Conservation (phyloP, 2,113 vertebrate species). For the Pelecanus crispus region DNA sequence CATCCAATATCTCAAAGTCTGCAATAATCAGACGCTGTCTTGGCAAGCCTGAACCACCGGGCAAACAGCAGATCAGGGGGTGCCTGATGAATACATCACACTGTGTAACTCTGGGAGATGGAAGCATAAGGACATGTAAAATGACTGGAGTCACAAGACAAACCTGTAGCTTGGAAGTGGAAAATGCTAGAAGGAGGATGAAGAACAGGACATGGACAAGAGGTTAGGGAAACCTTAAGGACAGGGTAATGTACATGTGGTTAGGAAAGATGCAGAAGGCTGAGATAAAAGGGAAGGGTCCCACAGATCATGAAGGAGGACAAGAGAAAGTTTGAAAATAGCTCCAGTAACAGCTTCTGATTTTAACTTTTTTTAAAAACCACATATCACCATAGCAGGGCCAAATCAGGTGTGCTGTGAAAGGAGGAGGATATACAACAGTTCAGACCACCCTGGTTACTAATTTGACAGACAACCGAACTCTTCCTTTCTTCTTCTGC, state of each 20-base stretch:
- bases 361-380: background rate
- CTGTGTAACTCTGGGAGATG: rapidly evolving
- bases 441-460: background rate
- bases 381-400: background rate
- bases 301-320: background rate
- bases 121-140: background rate
- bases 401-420: background rate
- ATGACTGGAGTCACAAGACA: background rate
- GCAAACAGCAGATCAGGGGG: background rate
- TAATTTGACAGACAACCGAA: background rate
- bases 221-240: background rate
- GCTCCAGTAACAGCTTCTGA: background rate
- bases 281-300: background rate
- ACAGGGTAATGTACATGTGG: rapidly evolving
- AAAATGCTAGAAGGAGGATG: background rate
- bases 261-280: background rate
- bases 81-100: background rate
- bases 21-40: background rate
- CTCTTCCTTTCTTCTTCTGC: background rate
- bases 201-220: background rate
- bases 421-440: background rate
- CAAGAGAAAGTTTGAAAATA: background rate
- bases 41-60: background rate
- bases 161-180: background rate
- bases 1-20: background rate